Base-by-base conservation (phyloP, 2,113 vertebrate genomes). In the Collichthys lucidus region DNA sequence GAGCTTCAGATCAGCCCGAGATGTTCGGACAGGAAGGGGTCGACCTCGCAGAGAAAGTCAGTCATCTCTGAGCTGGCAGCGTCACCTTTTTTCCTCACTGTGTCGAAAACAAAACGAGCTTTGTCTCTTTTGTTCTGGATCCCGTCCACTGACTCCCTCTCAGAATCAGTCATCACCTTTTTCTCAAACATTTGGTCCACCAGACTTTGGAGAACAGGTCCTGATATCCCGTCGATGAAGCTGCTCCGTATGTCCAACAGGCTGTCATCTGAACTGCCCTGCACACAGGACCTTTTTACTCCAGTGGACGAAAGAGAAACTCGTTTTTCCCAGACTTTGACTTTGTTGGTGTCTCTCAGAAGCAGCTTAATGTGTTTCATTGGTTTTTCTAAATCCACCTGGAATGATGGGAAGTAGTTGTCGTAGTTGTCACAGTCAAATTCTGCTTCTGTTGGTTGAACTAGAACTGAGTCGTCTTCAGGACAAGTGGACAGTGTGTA, bases 41-140 rank as follows among this genome's bases (percentile, higher is more conserved):
- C 53, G n/a, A 14, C 0, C 6, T 75, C 65, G 50, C 53, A 20
- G 52, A 55, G 52, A 22, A 55, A 11, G 3, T 55, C 52, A 22
- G 12, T 55, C 52, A 55, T 55, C 74, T 84, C n/a, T 46, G 52
- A 84, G 46, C 74, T 35, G 0, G 82, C 82, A 66, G 70, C 86
- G 82, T 88, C 82, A 66, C 70, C 86, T 84, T 88, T 88, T 1
- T 10, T 76, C 31, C 66, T 82, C 75, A 88, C 86, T 0, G 61
- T 68, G 24, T 88, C 74, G 4, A 85, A 19, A 0, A 85, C 73
- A 29, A 53, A 77, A 22, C 77, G 57, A 76, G 77, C 72, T 60
- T 61, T 85, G 72, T 77, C 73, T 3, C 55, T 17, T 5, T 0
- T 14, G 60, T 19, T 72, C 15, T 4, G 10, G 0, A 15, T 40